Conservation (phyloP, 2,888 invertebrate species). For the Agriopis aurantiaria region DNA sequence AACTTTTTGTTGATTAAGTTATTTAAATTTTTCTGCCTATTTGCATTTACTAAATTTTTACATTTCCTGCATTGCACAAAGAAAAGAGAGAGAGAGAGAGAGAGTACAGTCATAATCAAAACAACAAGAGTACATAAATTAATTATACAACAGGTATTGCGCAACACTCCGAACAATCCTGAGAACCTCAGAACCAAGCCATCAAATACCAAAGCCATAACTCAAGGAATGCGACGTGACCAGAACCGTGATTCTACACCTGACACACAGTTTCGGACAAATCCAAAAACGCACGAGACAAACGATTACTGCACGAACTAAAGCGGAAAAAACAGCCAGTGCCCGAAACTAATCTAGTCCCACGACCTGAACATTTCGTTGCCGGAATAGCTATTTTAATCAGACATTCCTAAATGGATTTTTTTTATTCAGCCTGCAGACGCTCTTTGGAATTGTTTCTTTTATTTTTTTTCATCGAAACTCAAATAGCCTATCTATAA, state of each 20-base stretch:
- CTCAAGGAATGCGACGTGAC: conserved; percentile 44
- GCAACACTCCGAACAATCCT: conserved; percentile 1
- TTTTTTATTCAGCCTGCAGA: conserved; percentile 57
- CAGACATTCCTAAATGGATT: conserved; percentile 78
- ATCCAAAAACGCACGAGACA: conserved; percentile 55
- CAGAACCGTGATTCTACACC: conserved; percentile 31
- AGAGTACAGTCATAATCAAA: too few relatives aligned
- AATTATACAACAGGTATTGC: neutral
- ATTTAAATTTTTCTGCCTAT: too few relatives aligned
- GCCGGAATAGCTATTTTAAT: conserved; percentile 72
- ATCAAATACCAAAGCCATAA: conserved; percentile 20
- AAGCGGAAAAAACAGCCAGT: conserved; percentile 71
- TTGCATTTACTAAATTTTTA: too few relatives aligned
- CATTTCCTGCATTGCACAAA: too few relatives aligned
- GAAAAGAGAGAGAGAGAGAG: too few relatives aligned
- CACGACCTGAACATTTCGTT: conserved; percentile 66
- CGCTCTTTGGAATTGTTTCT: conserved; percentile 54
- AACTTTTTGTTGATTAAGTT: too few relatives aligned
- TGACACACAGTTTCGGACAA: conserved; percentile 45
- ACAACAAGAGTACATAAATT: neutral
- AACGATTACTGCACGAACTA: conserved; percentile 64
- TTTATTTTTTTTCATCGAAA: conserved; percentile 64
- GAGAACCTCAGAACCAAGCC: conserved; percentile 21
- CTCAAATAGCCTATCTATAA: conserved; percentile 27
- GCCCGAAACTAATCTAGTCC: conserved; percentile 78